A percentile compares a stretch with the other conserved stretches of the same genome.
Conservation (phyloP, 2,888 invertebrate species). For the Meandrusa payeni region DNA sequence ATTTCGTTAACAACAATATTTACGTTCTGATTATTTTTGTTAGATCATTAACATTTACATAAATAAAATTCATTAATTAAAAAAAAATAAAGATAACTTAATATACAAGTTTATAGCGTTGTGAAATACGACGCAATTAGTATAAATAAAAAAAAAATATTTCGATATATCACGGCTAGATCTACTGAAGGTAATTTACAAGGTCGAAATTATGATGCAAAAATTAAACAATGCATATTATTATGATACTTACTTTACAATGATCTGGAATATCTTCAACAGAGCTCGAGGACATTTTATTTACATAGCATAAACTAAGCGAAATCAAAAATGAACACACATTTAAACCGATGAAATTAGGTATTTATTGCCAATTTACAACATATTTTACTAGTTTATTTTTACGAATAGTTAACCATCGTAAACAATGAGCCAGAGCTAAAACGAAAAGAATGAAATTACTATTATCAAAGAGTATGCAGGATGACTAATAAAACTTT, state of each 20-base stretch:
- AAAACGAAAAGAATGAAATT: conserved; percentile 11
- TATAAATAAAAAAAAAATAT: background rate
- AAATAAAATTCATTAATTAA: too few species aligned
- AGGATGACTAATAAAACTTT: too few species aligned
- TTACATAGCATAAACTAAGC: conserved; percentile 21
- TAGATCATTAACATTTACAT: too few species aligned
- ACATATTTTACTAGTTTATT: conserved; percentile 14
- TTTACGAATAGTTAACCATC: conserved; percentile 18
- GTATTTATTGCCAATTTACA: conserved; percentile 15
- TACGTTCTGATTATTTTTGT: too few species aligned
- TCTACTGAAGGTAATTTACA: background rate
- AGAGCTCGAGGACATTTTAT: conserved; percentile 66
- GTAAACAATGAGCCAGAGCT: conserved; percentile 18
- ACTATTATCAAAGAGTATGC: too few species aligned
- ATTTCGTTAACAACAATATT: too few species aligned
- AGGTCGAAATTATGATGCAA: conserved; percentile 14
- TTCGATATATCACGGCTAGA: background rate
- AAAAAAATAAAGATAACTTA: too few species aligned
- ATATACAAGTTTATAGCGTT: too few species aligned
- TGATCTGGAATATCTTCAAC: conserved; percentile 70
- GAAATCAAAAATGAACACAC: conserved; percentile 14
- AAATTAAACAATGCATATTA: conserved; percentile 38
- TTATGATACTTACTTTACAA: conserved; percentile 54
- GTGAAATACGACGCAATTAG: conserved; percentile 17
- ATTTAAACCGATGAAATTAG: conserved; percentile 12